Evolutionary conservation across 2,888 invertebrate genomes (phyloP).

Genomic region (Dermolepida albohirtum): DNA sequence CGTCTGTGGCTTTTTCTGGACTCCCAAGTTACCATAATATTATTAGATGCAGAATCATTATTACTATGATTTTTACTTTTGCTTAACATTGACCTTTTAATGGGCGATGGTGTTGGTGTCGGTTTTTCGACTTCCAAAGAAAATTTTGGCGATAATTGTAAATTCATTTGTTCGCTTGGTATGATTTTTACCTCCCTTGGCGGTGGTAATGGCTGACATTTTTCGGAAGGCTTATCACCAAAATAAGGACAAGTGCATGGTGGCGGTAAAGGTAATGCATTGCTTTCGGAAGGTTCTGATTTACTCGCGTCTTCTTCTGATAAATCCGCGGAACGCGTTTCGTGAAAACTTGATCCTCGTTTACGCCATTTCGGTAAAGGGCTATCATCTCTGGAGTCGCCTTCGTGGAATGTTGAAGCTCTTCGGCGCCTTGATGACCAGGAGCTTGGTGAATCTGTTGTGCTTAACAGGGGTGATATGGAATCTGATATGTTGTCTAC

Average conservation of each 20-base stretch:
- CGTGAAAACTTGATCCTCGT: conserved; percentile 68
- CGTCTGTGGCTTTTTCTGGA: conserved; percentile 71
- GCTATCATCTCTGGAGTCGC: conserved; percentile 61
- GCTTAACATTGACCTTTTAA: conserved; percentile 54
- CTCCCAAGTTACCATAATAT: conserved; percentile 79
- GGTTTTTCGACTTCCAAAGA: conserved; percentile 57
- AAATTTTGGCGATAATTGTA: conserved; percentile 50
- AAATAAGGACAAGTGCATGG: conserved; percentile 87
- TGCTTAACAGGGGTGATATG: conserved; percentile 58
- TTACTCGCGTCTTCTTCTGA: conserved; percentile 57
- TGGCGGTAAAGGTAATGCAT: conserved; percentile 70
- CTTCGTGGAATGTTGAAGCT: conserved; percentile 68
- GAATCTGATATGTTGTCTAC: conserved; percentile 58
- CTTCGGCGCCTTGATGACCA: conserved; percentile 60
- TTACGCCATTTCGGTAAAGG: conserved; percentile 62
- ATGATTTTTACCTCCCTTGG: conserved; percentile 69
- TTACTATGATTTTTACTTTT: conserved; percentile 53
- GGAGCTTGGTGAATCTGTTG: conserved; percentile 53
- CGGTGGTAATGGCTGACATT: conserved; percentile 62
- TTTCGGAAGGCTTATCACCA: conserved; percentile 74
- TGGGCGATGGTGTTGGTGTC: conserved; percentile 66
- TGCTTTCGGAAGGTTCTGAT: conserved; percentile 52
- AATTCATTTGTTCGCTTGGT: conserved; percentile 53
- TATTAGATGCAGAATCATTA: conserved; percentile 57
- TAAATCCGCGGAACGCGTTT: conserved; percentile 52